These are phyloP conservation scores for Hyla sarda DNA, from an alignment of 2,113 vertebrate genomes.

Conservation along the genomic window DNA sequence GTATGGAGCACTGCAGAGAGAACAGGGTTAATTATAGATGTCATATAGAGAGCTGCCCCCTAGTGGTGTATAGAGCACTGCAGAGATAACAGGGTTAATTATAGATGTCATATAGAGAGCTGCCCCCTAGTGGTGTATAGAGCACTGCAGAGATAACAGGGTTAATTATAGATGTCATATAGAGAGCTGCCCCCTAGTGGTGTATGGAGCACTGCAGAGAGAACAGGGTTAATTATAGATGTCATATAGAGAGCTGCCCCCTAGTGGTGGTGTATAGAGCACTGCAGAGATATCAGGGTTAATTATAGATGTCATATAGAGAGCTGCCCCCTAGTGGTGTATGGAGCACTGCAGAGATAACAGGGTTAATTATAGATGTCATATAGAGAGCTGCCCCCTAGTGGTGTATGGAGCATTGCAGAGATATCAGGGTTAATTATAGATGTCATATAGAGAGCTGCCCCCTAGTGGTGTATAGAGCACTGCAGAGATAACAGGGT, in stretches of 20 bases:
- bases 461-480: not conserved
- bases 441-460: not conserved
- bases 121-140: not conserved
- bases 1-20: not conserved
- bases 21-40: no score
- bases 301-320: not conserved
- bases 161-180: not conserved
- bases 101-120: not conserved
- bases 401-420: not conserved
- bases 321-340: not conserved
- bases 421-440: not conserved
- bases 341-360: constrained; percentile 25
- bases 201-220: constrained; percentile 24
- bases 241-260: not conserved
- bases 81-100: no score
- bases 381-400: not conserved
- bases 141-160: not conserved
- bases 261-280: not conserved
- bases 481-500: not conserved
- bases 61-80: constrained; percentile 15
- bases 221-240: no score
- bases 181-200: not conserved
- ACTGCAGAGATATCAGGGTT: not conserved
- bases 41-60: not conserved
- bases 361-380: no score